Evolutionary conservation across 2,797 vertebrate genomes (phyloP), one percentile per base, ranked within the genome.

Genomic region (Amphiprion clarkii): DNA sequence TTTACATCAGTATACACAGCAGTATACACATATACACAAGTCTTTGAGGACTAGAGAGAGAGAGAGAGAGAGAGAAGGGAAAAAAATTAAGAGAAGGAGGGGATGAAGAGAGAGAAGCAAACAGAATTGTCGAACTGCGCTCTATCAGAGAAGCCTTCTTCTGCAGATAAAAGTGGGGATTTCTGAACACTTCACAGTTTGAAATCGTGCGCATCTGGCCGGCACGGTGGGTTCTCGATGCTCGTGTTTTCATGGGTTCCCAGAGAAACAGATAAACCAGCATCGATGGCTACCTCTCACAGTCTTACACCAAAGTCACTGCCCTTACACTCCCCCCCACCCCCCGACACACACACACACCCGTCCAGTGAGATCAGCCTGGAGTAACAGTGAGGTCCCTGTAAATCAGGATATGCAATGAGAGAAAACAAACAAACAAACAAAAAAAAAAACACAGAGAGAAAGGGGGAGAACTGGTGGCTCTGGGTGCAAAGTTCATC

Each of bases 401-500:
- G 85, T 73, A 89, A 92, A 85, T 81, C 71, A 36, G 83, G 76
- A 87, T 89, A 81, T 88, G 89, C 79, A 58, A 78, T 78, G 78
- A 82, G 80, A 79, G 71, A 52, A 29, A 55, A 49, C 65, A 48
- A 72, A 66, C 19, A 23, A 46, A 17, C 17, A 46, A 46, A 55
- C 25, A 27, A 13, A n/a, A 4, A 56, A n/a, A 65, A 23, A 70
- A 1, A 60, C 13, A 58, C 4, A 76, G 7, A 19, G 88, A 86
- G 85, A 89, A 84, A 81, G 88, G 92, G 88, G 89, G 93, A 91
- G 93, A 90, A 92, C 87, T 91, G 91, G 89, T 93, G 95, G 93
- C 92, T 95, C 93, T 92, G 92, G 93, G 82, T 94, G 91, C 91
- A 93, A 92, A 90, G 89, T 95, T 94, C 92, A 89, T 94, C 92